These are phyloP conservation scores for Dolichallabes microphthalmus DNA, from an alignment of 2,113 vertebrate species.

Conservation along the genomic window DNA sequence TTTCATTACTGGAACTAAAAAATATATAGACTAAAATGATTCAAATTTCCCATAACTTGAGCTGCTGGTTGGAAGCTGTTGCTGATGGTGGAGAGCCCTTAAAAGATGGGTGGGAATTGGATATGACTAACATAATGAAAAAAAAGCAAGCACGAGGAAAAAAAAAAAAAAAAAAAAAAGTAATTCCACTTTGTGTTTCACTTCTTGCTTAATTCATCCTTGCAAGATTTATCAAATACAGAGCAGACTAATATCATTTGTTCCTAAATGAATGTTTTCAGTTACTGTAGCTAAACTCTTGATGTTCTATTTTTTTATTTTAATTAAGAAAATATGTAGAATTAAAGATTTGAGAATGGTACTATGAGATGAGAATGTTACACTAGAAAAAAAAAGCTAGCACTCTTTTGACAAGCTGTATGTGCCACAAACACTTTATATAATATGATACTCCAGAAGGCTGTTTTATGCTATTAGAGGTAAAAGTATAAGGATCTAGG, in stretches of 20 bases:
- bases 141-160: too few species aligned
- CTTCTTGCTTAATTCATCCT: too few species aligned
- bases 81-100: too few species aligned
- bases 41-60: too few species aligned
- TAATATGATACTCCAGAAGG: not conserved
- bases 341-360: not conserved
- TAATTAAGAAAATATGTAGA: not conserved
- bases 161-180: too few species aligned
- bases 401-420: not conserved
- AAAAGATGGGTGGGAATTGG: too few species aligned
- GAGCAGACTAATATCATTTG: not conserved
- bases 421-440: too few species aligned
- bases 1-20: not conserved
- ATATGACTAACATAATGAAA: too few species aligned
- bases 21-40: too few species aligned
- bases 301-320: not conserved
- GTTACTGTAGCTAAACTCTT: not conserved
- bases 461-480: not conserved
- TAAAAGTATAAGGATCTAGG: slow-evolving; percentile 17
- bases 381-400: not conserved
- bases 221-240: not conserved
- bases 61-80: too few species aligned
- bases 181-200: too few species aligned
- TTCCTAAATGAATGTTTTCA: not conserved
- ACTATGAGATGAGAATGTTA: not conserved